phyloP scores from a whole-genome alignment of 1,140 invertebrate species.

The Drosophila tsacasi region DNA sequence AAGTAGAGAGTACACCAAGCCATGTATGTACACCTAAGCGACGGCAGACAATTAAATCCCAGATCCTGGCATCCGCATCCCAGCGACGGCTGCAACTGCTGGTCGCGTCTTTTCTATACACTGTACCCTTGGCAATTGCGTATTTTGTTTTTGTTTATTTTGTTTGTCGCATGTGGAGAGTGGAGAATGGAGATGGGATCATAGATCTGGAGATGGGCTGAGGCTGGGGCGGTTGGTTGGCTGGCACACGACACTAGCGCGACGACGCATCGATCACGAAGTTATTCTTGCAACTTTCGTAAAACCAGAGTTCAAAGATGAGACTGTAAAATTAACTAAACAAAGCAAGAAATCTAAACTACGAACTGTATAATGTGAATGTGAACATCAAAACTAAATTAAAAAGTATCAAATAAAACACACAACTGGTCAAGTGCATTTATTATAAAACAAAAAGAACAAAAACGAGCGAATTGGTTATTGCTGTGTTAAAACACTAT shows the following conservation, averaged over 20 bases:
- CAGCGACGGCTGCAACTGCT: conserved; percentile 15
- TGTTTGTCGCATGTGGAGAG: conserved; percentile 27
- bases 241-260: conserved; percentile 37
- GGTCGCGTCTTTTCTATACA: conserved; percentile 34
- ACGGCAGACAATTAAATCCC: conserved; percentile 49
- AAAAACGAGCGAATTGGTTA: conserved; percentile 16
- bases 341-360: conserved; percentile 71
- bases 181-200: not conserved
- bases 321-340: conserved; percentile 79
- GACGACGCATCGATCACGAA: conserved; percentile 39
- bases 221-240: conserved; percentile 22
- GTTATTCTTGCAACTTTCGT: conserved; percentile 81
- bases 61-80: conserved; percentile 30
- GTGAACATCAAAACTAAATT: conserved; percentile 78
- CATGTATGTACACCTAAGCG: conserved; percentile 34
- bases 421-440: conserved; percentile 46
- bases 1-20: conserved; percentile 26
- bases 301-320: conserved; percentile 77
- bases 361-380: conserved; percentile 66
- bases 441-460: conserved; percentile 31
- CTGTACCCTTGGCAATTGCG: conserved; percentile 37
- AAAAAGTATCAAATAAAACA: conserved; percentile 62
- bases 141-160: conserved; percentile 69
- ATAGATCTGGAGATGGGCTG: conserved; percentile 1
- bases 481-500: not conserved